Base-by-base conservation (phyloP, 1,140 invertebrate genomes). In the Neotoxoptera formosana region DNA sequence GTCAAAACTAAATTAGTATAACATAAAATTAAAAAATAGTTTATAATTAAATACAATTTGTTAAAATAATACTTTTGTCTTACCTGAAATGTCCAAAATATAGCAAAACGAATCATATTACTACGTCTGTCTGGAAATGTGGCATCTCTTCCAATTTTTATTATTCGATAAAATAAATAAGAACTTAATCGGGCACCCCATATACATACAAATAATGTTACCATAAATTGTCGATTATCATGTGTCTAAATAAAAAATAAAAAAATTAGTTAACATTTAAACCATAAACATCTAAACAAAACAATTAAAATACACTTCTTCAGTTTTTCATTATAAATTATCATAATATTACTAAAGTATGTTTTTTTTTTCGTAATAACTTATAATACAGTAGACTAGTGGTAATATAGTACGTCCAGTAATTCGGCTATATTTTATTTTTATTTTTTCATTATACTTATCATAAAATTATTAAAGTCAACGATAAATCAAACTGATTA, bases 81-180 rank as follows among this genome's bases (percentile, higher is more conserved):
- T 95, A 98, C 97, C 96, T 98, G 98, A 95, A 99, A 98, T 1
- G 97, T 98, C 97, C 98, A 99, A 95, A 98, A 99, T 1, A 98
- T 97, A 45, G 97, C 98, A 95, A 98, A 98, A 94, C 97, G 96
- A 51, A 98, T 97, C 11, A 97, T 96, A 94, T 98, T 98, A 94
- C 97, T 97, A 93, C 97, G 96, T 94, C 97, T 97, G 95, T 98
- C 98, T 94, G 98, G 98, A 95, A 99, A 99, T 94, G 98, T 96
- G 94, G 98, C 98, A 95, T 99, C 98, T 94, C 98, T 96, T 30
- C 98, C 98, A 94, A 98, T 97, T 95, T 98, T 98, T 51, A 98
- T 96, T 94, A 98, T 98, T 94, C 98, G 96, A 95, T 98, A 98
- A 7, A 99, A 95, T 2, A 99, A 96, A 95, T 98, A 99, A 23